Conservation (phyloP, 2,113 vertebrate genomes). For the human region DNA sequence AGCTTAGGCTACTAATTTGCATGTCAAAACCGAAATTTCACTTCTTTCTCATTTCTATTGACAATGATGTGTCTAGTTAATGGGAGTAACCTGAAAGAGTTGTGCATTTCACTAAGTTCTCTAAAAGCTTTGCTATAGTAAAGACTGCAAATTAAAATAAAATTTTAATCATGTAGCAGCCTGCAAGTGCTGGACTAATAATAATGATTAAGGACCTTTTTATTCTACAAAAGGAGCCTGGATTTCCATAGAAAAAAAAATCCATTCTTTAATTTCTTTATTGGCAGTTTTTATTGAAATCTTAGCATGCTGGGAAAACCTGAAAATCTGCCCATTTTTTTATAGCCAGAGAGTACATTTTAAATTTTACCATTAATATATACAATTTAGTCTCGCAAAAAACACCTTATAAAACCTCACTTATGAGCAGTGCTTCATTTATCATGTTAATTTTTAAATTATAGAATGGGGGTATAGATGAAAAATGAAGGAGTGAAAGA, state of each 20-base stretch:
- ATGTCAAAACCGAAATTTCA: conserved; percentile 33
- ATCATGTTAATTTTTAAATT: not conserved
- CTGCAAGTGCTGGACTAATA: conserved; percentile 21
- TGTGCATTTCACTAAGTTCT: conserved; percentile 20
- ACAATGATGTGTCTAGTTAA: conserved; percentile 6
- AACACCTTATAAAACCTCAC: not conserved
- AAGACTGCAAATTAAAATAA: conserved; percentile 29
- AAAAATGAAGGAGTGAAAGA: not conserved
- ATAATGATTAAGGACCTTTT: conserved; percentile 55
- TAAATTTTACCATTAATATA: not conserved
- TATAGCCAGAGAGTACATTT: conserved; percentile 46
- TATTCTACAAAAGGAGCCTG: not conserved
- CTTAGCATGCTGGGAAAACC: not conserved
- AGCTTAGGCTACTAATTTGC: conserved; percentile 3
- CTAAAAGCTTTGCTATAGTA: not conserved
- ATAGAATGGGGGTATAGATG: not conserved
- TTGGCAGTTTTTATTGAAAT: conserved; percentile 60
- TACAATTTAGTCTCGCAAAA: not conserved
- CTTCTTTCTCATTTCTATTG: conserved; percentile 35
- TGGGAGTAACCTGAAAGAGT: not conserved
- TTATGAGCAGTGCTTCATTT: not conserved
- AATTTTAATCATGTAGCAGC: conserved; percentile 43
- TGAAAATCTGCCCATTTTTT: conserved; percentile 37
- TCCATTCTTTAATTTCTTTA: conserved; percentile 52
- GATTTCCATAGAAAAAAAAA: not conserved